A percentile compares a stretch with the other conserved stretches of the same genome.
Conservation (phyloP, 2,797 vertebrate genomes). For the Spatula clypeata region DNA sequence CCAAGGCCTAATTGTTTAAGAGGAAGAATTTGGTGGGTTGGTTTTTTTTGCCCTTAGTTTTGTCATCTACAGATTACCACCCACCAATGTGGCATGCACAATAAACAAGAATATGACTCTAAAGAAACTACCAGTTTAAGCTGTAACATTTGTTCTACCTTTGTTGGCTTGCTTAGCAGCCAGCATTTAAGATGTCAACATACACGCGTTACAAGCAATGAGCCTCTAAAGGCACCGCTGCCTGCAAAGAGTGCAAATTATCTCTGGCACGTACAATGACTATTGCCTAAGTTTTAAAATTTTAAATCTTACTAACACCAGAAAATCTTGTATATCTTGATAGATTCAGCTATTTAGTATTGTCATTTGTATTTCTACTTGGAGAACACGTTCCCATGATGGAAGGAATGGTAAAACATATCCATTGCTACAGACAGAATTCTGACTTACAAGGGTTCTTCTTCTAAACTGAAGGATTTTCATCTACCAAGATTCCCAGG, state of each 20-base stretch:
- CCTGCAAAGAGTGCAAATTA: not conserved
- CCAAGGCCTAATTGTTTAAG: not conserved
- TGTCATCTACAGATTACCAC: not conserved
- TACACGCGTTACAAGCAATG: not conserved
- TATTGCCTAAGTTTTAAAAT: accelerated
- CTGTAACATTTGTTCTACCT: not conserved
- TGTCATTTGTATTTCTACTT: not conserved
- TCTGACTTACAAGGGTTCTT: not conserved
- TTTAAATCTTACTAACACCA: not conserved
- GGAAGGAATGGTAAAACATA: not conserved
- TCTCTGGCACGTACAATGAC: not conserved
- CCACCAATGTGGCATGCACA: accelerated
- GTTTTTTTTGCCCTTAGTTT: not conserved
- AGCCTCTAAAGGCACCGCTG: not conserved
- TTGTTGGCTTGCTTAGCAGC: not conserved
- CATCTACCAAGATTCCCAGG: not conserved
- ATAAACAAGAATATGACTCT: not conserved
- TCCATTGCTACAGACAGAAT: not conserved
- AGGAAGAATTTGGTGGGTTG: not conserved
- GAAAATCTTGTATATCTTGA: not conserved
- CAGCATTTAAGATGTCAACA: not conserved
- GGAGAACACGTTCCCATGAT: not conserved
- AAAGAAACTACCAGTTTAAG: not conserved
- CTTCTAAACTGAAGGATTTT: not conserved
- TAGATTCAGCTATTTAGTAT: not conserved